These are phyloP conservation scores for Lepidonotus clava DNA, from an alignment of 2,888 invertebrate species.

Conservation along the genomic window DNA sequence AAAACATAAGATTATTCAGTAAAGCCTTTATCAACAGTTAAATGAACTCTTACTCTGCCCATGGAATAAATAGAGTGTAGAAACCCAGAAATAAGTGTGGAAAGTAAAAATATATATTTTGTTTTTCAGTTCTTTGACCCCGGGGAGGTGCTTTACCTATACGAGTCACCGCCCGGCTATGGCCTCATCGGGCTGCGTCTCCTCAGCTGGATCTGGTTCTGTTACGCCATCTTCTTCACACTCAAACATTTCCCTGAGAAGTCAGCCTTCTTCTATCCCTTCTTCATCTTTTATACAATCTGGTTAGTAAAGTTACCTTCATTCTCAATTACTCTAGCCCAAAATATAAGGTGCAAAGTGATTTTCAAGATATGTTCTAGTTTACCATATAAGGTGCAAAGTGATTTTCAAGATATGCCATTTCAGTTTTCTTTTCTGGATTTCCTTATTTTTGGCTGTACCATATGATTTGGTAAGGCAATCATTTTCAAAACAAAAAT, in stretches of 20 bases:
- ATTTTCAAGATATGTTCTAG: background rate
- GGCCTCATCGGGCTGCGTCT: constrained; percentile 87
- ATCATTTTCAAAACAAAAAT: too few species aligned
- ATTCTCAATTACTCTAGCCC: background rate
- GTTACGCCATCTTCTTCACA: constrained; percentile 86
- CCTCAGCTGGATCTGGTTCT: constrained; percentile 91
- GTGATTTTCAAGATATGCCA: background rate
- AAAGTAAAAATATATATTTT: background rate
- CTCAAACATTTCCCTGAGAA: constrained; percentile 92
- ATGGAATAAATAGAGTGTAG: too few species aligned
- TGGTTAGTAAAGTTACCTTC: constrained; percentile 83
- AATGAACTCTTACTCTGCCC: too few species aligned
- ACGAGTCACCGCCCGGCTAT: constrained; percentile 94
- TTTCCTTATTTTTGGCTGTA: too few species aligned
- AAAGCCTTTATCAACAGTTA: too few species aligned
- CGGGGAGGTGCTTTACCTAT: constrained; percentile 92
- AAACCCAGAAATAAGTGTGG: too few species aligned
- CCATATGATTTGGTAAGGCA: too few species aligned
- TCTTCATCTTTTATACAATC: constrained; percentile 89
- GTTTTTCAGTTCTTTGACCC: constrained; percentile 90
- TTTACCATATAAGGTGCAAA: background rate
- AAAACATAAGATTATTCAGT: too few species aligned
- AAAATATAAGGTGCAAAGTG: too few species aligned
- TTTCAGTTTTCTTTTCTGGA: constrained; percentile 56
- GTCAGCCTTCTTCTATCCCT: constrained; percentile 90